Conservation (phyloP, 2,797 vertebrate genomes). For the Naso thynnoides region DNA sequence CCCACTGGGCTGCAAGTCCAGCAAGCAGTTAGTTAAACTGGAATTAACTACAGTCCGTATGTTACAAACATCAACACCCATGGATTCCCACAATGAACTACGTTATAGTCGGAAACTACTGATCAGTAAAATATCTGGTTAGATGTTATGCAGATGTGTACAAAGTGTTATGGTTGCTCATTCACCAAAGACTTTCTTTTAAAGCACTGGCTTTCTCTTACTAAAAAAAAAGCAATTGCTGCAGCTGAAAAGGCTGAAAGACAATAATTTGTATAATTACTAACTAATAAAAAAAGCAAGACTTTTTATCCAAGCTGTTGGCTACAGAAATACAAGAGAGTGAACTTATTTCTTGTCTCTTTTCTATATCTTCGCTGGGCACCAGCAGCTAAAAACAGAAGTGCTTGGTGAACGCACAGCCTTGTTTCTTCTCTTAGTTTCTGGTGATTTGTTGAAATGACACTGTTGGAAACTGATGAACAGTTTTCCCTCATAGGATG, state of each 20-base stretch:
- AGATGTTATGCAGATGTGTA: conserved; percentile 58
- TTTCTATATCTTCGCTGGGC: conserved; percentile 3
- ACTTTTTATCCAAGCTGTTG: conserved; percentile 1
- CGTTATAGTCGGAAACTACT: conserved; percentile 6
- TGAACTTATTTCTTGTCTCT: not conserved
- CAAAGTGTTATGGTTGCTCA: conserved; percentile 25
- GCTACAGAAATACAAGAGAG: not conserved
- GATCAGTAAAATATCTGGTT: conserved; percentile 31
- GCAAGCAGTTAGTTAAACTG: conserved; percentile 82
- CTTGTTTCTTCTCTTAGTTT: conserved; percentile 49
- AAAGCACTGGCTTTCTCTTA: not conserved
- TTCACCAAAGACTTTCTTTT: conserved; percentile 74
- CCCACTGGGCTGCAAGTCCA: conserved; percentile 76
- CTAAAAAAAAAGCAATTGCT: not conserved
- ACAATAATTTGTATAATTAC: conserved; percentile 4
- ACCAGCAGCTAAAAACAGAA: conserved; percentile 60
- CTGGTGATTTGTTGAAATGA: conserved; percentile 56
- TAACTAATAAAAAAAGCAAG: not conserved
- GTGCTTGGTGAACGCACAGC: conserved; percentile 69
- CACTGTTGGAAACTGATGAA: conserved; percentile 44
- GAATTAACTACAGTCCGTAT: conserved; percentile 25
- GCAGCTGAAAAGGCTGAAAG: not conserved
- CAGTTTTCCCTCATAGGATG: conserved; percentile 31
- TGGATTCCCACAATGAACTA: not conserved
- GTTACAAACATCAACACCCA: conserved; percentile 42